These are phyloP conservation scores for Desmodus rotundus DNA, from an alignment of 2,113 vertebrate genomes.

Conservation along the genomic window DNA sequence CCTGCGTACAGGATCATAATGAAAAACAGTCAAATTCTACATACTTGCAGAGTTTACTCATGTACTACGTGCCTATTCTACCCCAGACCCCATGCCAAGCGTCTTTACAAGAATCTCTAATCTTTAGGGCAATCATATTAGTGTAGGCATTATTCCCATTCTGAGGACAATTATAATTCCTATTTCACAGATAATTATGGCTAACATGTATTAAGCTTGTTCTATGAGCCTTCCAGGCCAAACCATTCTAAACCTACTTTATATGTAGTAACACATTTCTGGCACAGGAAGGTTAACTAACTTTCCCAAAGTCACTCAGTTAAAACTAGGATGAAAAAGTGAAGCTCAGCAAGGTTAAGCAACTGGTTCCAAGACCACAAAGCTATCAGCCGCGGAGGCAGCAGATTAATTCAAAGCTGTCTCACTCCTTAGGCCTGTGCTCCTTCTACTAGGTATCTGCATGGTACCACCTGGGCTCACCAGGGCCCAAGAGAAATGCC, in stretches of 20 bases:
- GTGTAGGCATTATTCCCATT: neutral
- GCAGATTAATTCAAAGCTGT: neutral
- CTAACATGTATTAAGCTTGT: neutral
- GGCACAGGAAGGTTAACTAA: neutral
- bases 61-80: neutral
- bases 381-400: neutral
- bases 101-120: neutral
- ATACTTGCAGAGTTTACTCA: neutral
- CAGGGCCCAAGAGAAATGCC: neutral
- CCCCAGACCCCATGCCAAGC: neutral
- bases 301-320: constrained; percentile 8
- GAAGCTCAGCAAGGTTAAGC: neutral
- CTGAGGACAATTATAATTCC: neutral
- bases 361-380: neutral
- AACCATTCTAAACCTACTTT: neutral
- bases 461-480: neutral
- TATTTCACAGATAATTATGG: neutral
- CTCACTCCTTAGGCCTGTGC: neutral
- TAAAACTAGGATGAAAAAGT: neutral
- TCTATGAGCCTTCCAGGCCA: neutral
- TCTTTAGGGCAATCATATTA: neutral
- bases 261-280: neutral
- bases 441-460: neutral
- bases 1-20: neutral
- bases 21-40: neutral